Base-by-base conservation (phyloP, 2,888 invertebrate species). In the Hirtodrosophila duncani region DNA sequence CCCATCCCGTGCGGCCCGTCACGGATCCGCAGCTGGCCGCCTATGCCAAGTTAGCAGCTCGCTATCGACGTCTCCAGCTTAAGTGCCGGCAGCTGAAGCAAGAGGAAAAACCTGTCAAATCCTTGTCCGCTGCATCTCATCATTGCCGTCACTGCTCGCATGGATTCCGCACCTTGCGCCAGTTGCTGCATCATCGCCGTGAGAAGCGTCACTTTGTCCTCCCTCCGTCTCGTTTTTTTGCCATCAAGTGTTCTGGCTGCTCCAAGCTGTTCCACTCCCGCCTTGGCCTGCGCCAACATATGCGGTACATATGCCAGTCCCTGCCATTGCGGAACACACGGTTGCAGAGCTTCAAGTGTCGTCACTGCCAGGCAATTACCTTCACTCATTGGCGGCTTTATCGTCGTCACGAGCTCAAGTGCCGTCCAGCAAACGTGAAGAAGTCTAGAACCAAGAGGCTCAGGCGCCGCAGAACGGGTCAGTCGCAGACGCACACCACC, bases 221-320 rank as follows among this genome's bases (percentile, higher is more conserved):
- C 31, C 51, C 38, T 11, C 23, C 59, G 5, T 45, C 3, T 2
- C 64, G 58, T 2, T 33, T 10, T 3, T 81, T 70, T 30, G 41
- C 57, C 26, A 60, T 63, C 3, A 71, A 66, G 18, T 86, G 86
- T 53, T 46, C 63, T 6, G 80, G 77, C 36, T 86, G 86, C 41
- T 51, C 65, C 29, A 83, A 80, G 21, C 61, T 72, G 3, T 84
- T 86, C 31, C 57, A 63, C 8, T 75, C 79, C 10, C 82, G 84
- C n/a, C 49, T 82, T 5, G 84, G 82, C 0, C 66, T 87, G 10
- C 82, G 67, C n/a, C 85, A 87, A 53, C 86, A 86, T 23, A 74
- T 81, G 55, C 82, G 80, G 11, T 85, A 83, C 63, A 77, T 86
- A 33, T 86, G 86, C 17, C 75, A 81, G 27, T 62, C 68, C 26